phyloP scores from a whole-genome alignment of 2,797 vertebrate genomes.

The Darevskia mixta region DNA sequence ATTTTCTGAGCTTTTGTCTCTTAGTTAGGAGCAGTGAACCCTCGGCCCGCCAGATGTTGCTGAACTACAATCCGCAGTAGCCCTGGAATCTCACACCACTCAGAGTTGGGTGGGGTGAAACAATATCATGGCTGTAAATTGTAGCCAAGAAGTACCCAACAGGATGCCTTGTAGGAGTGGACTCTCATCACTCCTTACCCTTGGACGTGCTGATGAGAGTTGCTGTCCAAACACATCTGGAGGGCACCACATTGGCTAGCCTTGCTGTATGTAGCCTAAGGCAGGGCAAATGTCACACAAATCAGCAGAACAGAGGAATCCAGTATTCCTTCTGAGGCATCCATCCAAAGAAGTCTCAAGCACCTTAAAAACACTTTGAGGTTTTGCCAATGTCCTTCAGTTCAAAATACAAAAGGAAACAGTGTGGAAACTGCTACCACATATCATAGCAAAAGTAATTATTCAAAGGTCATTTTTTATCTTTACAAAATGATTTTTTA shows the following conservation, averaged over 20 bases:
- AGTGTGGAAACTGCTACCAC: constrained; percentile 15
- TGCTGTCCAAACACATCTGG: neutral
- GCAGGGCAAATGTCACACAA: neutral
- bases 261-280: neutral
- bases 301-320: neutral
- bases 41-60: too few species aligned
- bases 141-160: too few species aligned
- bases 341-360: neutral
- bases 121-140: neutral
- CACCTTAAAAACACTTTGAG: neutral
- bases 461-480: constrained; percentile 38
- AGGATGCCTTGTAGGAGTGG: too few species aligned
- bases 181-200: too few species aligned
- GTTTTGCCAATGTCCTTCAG: neutral
- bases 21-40: too few species aligned
- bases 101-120: too few species aligned
- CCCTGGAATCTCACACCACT: too few species aligned
- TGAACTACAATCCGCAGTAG: too few species aligned
- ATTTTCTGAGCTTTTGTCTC: too few species aligned
- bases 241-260: too few species aligned
- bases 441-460: constrained; percentile 1
- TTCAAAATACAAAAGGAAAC: neutral
- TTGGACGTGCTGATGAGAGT: too few species aligned
- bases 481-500: constrained; percentile 53
- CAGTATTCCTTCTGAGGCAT: neutral